A percentile compares a stretch with the other conserved stretches of the same genome.
Evolutionary conservation across 64 coral and sea anemone species (phyloP).

Genomic region (Acropora tenuis): DNA sequence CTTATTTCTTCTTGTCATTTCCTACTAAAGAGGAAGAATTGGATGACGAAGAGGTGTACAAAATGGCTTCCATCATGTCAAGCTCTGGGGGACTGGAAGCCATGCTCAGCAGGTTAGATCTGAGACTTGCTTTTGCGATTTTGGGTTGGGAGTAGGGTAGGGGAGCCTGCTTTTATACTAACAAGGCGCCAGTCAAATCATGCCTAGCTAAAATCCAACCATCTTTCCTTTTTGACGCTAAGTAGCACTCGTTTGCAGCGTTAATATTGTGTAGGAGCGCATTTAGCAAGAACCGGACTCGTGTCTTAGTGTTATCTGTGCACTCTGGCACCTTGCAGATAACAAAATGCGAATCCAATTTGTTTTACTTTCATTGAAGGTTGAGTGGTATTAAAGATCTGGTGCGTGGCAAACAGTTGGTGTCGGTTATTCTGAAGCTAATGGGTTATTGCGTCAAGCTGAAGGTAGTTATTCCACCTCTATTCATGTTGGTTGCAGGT

Average conservation of each 20-base stretch:
- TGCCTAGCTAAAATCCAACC: too few relatives aligned
- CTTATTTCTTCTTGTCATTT: background rate
- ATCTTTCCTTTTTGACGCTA: too few relatives aligned
- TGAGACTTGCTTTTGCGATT: too few relatives aligned
- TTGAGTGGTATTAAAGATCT: slow-evolving; percentile 85
- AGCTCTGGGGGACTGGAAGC: slow-evolving; percentile 96
- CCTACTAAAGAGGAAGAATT: slow-evolving; percentile 81
- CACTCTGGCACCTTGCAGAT: background rate
- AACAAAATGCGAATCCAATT: background rate
- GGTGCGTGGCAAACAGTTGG: slow-evolving; percentile 87
- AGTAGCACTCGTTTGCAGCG: too few relatives aligned
- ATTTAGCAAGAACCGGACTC: too few relatives aligned
- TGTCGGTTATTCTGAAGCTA: slow-evolving; percentile 89
- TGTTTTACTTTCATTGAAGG: slow-evolving; percentile 33
- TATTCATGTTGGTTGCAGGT: background rate
- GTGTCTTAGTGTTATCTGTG: too few relatives aligned
- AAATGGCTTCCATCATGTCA: slow-evolving; percentile 89
- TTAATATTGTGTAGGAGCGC: too few relatives aligned
- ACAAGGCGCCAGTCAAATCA: too few relatives aligned
- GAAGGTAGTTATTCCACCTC: slow-evolving; percentile 59
- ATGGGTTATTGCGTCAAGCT: slow-evolving; percentile 94
- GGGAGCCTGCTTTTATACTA: too few relatives aligned
- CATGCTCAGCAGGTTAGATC: slow-evolving; percentile 82
- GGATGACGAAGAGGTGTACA: slow-evolving; percentile 92
- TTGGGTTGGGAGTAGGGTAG: too few relatives aligned